Conservation (phyloP, 2,113 vertebrate species). For the Elephas maximus region DNA sequence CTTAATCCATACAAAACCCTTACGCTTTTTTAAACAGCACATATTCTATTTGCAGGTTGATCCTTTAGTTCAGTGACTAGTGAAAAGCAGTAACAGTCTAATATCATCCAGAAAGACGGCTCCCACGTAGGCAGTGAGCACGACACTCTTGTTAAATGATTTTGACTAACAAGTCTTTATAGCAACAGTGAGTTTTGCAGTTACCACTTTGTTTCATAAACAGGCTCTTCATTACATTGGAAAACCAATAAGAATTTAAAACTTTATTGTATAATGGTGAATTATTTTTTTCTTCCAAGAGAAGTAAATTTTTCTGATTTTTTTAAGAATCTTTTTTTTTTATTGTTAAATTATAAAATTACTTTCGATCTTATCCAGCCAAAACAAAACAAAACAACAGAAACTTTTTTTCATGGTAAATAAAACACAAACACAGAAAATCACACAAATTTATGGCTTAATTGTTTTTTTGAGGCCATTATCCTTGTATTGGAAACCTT, state of each 20-base stretch:
- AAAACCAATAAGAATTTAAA: not conserved
- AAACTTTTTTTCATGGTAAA: not conserved
- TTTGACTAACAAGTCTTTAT: slow-evolving; percentile 37
- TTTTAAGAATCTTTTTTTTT: not conserved
- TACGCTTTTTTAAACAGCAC: not conserved
- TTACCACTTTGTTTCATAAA: slow-evolving; percentile 14
- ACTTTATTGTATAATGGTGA: not conserved
- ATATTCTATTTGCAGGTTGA: not conserved
- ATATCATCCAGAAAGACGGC: not conserved
- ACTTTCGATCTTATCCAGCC: not conserved
- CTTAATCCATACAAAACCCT: slow-evolving; percentile 8
- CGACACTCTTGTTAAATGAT: slow-evolving; percentile 33
- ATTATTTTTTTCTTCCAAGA: slow-evolving; percentile 35
- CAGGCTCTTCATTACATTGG: not conserved
- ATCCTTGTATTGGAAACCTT: not conserved
- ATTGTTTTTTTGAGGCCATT: not conserved
- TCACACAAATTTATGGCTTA: not conserved
- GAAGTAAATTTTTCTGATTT: not conserved
- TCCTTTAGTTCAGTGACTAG: slow-evolving; percentile 47
- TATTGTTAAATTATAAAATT: not conserved
- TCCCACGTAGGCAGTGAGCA: slow-evolving; percentile 31
- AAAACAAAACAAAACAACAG: not conserved
- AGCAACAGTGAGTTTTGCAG: not conserved
- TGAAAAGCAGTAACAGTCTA: not conserved
- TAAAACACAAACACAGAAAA: not conserved